A percentile compares a stretch with the other conserved stretches of the same genome.
phyloP scores from a whole-genome alignment of 2,113 vertebrate species.

The Azemiops feae region DNA sequence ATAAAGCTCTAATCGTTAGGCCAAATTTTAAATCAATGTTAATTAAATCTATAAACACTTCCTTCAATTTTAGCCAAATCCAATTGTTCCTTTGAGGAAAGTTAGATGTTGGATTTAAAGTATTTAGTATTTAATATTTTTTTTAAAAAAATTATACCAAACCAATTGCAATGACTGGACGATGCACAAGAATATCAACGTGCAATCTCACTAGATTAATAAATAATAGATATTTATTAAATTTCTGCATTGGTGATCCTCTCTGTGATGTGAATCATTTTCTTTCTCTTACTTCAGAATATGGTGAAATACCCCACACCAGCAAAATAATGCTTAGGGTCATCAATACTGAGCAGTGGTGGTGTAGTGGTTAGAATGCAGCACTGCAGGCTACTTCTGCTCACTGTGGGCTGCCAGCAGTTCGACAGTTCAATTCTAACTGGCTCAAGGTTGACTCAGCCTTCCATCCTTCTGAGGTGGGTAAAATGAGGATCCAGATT shows the following conservation, averaged over 20 bases:
- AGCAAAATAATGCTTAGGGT: neutral
- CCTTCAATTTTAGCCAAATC: neutral
- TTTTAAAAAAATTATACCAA: neutral
- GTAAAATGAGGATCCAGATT: no score
- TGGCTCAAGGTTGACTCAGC: no score
- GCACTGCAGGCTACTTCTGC: no score
- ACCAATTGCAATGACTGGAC: neutral
- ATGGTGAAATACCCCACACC: neutral
- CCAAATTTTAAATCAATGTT: neutral
- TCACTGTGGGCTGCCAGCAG: no score
- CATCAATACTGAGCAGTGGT: neutral
- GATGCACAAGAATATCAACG: neutral
- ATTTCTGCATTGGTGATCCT: neutral
- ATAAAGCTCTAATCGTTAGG: neutral
- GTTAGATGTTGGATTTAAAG: neutral
- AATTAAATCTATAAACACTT: neutral
- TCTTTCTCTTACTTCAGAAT: neutral
- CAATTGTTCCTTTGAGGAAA: neutral
- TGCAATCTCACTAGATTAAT: neutral
- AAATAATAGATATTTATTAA: neutral
- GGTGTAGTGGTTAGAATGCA: no score
- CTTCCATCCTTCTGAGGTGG: no score
- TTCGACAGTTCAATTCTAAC: no score
- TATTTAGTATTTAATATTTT: neutral
- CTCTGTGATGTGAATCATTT: neutral